Base-by-base conservation (phyloP, 2,113 vertebrate genomes). In the Pseudopipra pipra region DNA sequence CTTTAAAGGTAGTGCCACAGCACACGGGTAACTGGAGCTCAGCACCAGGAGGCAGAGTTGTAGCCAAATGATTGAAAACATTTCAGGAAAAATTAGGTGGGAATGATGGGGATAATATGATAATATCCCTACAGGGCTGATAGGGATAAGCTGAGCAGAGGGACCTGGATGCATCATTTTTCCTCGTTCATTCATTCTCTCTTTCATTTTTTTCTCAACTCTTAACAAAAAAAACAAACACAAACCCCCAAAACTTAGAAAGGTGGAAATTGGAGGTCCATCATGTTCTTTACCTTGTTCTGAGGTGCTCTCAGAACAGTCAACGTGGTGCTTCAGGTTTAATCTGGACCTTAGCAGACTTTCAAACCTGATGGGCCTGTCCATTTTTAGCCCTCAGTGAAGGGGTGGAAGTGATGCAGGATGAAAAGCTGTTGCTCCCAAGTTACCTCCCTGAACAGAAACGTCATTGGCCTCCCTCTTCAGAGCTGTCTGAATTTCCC, bases 231-330 rank as follows among this genome's bases (percentile, higher is more conserved):
- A 58, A n/a, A 6, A 6, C 11, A 44, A 31, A 1, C 6, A 3
- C 3, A 21, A 39, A 18, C 55, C 21, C n/a, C 21, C 20, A 11
- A 0, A 1, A 12, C 39, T 37, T 18, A 37, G 35, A 28, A n/a
- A 67, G 23, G 20, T 78, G 21, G 23, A 58, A 82, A 63, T 46
- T 17, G 7, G 33, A 87, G 17, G 10, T 49, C 22, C 37, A 51
- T 74, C 8, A 2, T 65, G 20, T 41, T 68, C 28, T 79, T 54
- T 28, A 22, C 3, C 27, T 78, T 81, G 65, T 9, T 8, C 15
- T 63, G 21, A 67, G 17, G 8, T 19, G 4, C 2, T 8, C 55
- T 87, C 22, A 28, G 70, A 70, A 72, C 19, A 59, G 27, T 14
- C 12, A 15, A 3, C 14, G 54, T n/a, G 56, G n/a, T 23, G 25